These are phyloP conservation scores for Lottia scabra DNA, from an alignment of 2,888 invertebrate species.

Conservation along the genomic window DNA sequence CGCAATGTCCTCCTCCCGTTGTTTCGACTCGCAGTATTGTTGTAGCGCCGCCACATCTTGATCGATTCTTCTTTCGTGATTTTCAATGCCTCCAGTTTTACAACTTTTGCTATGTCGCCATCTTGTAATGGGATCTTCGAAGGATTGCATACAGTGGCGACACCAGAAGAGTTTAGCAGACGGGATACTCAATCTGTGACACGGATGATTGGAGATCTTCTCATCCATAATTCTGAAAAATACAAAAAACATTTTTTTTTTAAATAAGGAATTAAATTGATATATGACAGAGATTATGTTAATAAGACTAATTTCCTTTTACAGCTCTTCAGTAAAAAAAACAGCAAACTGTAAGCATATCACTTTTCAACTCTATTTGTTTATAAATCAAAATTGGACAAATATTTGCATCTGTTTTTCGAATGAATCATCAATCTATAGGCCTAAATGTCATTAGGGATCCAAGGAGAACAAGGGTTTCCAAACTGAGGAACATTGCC, in stretches of 20 bases:
- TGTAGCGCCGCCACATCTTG: constrained; percentile 32
- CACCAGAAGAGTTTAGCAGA: constrained; percentile 59
- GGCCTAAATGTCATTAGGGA: too few relatives aligned
- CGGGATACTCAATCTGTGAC: constrained; percentile 60
- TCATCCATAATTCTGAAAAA: constrained; percentile 6
- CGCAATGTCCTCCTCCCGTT: constrained; percentile 8
- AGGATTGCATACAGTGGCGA: constrained; percentile 61
- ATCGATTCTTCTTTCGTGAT: constrained; percentile 30
- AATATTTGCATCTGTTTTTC: too few relatives aligned
- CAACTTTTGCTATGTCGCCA: constrained; percentile 61
- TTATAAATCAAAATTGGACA: too few relatives aligned
- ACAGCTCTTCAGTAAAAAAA: too few relatives aligned
- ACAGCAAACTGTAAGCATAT: too few relatives aligned
- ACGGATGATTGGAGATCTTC: constrained; percentile 50
- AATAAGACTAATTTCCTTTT: too few relatives aligned
- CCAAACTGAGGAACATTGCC: too few relatives aligned
- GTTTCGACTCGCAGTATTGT: constrained; percentile 8
- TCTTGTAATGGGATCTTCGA: constrained; percentile 59
- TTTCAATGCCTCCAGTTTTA: constrained; percentile 32
- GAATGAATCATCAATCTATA: too few relatives aligned
- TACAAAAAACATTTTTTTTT: not conserved
- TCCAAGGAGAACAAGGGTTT: too few relatives aligned
- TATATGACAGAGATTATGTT: too few relatives aligned
- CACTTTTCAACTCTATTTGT: too few relatives aligned
- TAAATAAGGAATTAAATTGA: too few relatives aligned